Evolutionary conservation across 30 jellyfish, hydroid and myxozoan genomes (phyloP).

Genomic region (Pelagia noctiluca): DNA sequence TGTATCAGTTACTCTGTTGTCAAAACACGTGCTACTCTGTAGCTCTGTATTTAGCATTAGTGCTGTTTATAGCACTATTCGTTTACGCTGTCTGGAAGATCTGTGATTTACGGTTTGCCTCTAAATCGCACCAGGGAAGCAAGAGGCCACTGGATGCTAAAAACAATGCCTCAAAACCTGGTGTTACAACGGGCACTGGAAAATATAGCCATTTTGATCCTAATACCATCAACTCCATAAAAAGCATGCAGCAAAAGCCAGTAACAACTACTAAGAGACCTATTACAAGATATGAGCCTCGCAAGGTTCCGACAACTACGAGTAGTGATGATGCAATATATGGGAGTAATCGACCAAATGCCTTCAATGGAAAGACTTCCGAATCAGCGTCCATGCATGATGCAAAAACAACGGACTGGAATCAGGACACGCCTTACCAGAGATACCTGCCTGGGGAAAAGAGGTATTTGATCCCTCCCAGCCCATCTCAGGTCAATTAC

Average conservation of each 20-base stretch:
- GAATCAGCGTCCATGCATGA: constrained; percentile 14
- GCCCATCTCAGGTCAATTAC: constrained; percentile 49
- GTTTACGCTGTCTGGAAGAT: constrained; percentile 65
- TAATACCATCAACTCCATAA: not conserved
- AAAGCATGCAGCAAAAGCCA: not conserved
- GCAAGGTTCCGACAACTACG: not conserved
- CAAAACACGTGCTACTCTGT: constrained; percentile 59
- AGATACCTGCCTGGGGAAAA: constrained; percentile 47
- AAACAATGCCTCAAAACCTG: not conserved
- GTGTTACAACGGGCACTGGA: not conserved
- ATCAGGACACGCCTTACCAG: not conserved
- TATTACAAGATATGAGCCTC: not conserved
- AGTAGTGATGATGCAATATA: not conserved
- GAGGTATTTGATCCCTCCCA: constrained; percentile 63
- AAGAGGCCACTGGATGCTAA: constrained; percentile 11
- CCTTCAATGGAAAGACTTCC: not conserved
- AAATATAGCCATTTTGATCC: not conserved
- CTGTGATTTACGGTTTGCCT: constrained; percentile 31
- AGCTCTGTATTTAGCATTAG: constrained; percentile 26
- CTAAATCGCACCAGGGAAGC: not conserved
- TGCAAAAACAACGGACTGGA: not conserved
- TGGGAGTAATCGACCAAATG: not conserved
- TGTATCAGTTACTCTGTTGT: constrained; percentile 62
- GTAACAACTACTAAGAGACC: not conserved
- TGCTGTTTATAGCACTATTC: constrained; percentile 40